phyloP scores from a whole-genome alignment of 2,888 invertebrate genomes.

The Drosophila neonasuta region DNA sequence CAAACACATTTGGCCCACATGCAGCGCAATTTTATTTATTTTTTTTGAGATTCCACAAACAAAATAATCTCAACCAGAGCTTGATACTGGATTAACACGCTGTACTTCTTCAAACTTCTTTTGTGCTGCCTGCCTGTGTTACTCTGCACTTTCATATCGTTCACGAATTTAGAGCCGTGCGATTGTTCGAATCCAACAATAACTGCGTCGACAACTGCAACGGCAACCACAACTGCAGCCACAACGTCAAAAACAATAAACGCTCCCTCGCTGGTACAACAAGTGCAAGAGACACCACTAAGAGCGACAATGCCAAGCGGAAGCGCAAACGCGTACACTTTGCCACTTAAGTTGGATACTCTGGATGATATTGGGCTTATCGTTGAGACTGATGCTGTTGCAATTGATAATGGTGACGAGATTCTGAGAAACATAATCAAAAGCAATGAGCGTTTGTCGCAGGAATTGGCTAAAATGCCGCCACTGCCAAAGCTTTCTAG shows the following conservation, averaged over 20 bases:
- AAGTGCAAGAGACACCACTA: conserved; percentile 21
- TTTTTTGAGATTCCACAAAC: conserved; percentile 42
- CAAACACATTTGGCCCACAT: conserved; percentile 28
- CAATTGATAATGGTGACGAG: conserved; percentile 60
- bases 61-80: conserved; percentile 39
- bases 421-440: conserved; percentile 74
- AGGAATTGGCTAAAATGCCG: conserved; percentile 77
- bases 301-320: conserved; percentile 46
- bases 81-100: conserved; percentile 78
- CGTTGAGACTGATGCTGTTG: conserved; percentile 25
- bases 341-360: conserved; percentile 61
- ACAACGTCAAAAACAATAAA: conserved; percentile 33
- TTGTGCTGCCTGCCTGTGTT: conserved; percentile 73
- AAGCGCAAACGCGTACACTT: conserved; percentile 77
- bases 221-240: conserved; percentile 24
- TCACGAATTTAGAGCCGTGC: conserved; percentile 48
- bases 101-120: conserved; percentile 78
- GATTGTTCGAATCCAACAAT: conserved; percentile 48
- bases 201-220: conserved; percentile 31
- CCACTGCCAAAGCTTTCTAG: conserved; percentile 69
- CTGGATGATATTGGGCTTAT: conserved; percentile 32
- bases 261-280: conserved; percentile 22
- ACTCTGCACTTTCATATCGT: conserved; percentile 36
- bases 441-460: conserved; percentile 75
- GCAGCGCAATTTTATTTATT: conserved; percentile 48